phyloP scores from a whole-genome alignment of 2,113 vertebrate species.

The Cricetomys ansorgei region DNA sequence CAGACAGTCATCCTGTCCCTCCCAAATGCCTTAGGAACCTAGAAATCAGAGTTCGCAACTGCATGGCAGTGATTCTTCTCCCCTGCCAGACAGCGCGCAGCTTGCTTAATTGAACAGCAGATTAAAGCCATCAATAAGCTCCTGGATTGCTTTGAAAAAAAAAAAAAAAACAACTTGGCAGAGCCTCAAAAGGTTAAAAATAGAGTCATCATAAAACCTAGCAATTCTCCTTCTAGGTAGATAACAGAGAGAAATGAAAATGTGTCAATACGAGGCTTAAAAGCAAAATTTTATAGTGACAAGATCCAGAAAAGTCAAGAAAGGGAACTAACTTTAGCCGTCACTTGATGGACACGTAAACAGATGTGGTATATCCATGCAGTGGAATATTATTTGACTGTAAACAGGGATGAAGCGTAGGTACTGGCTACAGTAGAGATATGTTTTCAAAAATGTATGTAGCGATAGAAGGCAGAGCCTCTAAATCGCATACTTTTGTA shows the following conservation, averaged over 20 bases:
- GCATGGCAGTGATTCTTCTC: neutral
- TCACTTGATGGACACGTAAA: neutral
- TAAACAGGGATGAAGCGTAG: conserved; percentile 3
- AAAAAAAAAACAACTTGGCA: conserved; percentile 15
- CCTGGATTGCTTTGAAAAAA: neutral
- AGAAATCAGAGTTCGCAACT: neutral
- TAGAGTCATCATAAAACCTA: conserved; percentile 24
- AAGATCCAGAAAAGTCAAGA: neutral
- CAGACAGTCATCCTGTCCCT: neutral
- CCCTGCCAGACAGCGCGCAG: conserved; percentile 30
- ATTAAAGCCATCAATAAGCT: conserved; percentile 66
- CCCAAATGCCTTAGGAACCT: neutral
- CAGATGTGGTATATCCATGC: neutral
- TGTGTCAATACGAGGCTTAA: neutral
- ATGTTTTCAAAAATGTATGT: neutral
- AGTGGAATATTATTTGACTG: conserved; percentile 12
- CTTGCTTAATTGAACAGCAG: conserved; percentile 47
- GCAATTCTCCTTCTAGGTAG: neutral
- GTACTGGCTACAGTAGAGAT: neutral
- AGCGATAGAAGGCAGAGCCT: neutral
- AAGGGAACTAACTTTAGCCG: neutral
- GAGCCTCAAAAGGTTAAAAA: conserved; percentile 31
- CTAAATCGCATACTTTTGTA: neutral
- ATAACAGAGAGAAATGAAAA: conserved; percentile 18
- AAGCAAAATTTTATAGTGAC: neutral